Percentiles rank a stretch among this genome's conserved stretches.
Conservation (phyloP, 2,797 vertebrate genomes). For the Microctenopoma stevenorrisi region DNA sequence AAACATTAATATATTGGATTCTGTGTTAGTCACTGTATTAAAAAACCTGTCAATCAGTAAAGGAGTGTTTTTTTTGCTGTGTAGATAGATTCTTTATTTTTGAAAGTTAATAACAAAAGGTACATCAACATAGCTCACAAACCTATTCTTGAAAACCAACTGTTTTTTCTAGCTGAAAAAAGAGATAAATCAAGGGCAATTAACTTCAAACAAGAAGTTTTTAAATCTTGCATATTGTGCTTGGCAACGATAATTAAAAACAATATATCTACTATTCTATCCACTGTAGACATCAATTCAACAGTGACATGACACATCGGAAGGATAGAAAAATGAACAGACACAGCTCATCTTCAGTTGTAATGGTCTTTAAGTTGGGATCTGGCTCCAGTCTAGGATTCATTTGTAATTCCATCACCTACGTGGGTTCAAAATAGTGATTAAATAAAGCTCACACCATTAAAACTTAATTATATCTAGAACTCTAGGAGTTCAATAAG, state of each 20-base stretch:
- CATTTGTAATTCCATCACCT: background rate
- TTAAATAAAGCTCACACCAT: background rate
- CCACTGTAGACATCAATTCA: constrained; percentile 8
- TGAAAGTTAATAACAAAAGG: constrained; percentile 1
- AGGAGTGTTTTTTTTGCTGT: constrained; percentile 30
- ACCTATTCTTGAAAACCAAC: constrained; percentile 33
- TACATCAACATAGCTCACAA: constrained; percentile 7
- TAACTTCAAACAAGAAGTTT: constrained; percentile 42
- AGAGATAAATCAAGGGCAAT: constrained; percentile 40
- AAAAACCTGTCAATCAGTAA: constrained; percentile 47
- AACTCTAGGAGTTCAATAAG: background rate
- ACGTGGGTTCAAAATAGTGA: background rate
- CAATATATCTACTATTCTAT: constrained; percentile 18
- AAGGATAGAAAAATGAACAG: constrained; percentile 8
- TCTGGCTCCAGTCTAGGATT: background rate
- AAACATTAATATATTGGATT: constrained; percentile 73
- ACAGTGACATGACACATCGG: background rate
- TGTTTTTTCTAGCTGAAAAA: constrained; percentile 21
- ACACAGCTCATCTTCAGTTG: constrained; percentile 7
- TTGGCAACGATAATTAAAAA: constrained; percentile 36
- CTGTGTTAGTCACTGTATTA: constrained; percentile 56
- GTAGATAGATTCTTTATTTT: constrained; percentile 5
- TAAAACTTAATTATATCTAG: background rate
- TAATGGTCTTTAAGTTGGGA: constrained; percentile 6
- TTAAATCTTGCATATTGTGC: constrained; percentile 32